phyloP scores from a whole-genome alignment of 2,797 vertebrate species.

The Lophura swinhoii region DNA sequence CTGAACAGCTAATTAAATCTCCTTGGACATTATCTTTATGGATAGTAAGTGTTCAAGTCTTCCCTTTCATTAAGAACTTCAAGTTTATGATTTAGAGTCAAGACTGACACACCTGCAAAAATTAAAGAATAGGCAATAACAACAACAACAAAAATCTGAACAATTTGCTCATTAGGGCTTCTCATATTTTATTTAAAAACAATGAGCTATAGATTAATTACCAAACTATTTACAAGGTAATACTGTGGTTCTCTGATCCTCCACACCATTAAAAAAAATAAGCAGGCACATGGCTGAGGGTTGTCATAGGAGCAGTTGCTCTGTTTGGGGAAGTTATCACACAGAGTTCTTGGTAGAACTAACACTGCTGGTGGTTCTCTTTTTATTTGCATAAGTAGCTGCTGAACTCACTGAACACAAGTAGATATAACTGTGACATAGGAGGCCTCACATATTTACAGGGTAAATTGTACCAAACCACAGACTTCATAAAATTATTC shows the following conservation, averaged over 20 bases:
- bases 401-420: not conserved
- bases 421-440: not conserved
- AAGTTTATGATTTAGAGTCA: not conserved
- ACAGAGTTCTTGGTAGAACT: not conserved
- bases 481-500: not conserved
- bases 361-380: not conserved
- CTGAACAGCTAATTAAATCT: not conserved
- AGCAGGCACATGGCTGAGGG: not conserved
- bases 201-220: not conserved
- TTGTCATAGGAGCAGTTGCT: not conserved
- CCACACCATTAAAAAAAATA: not conserved
- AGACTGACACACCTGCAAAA: slow-evolving; percentile 1
- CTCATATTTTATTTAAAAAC: slow-evolving; percentile 58
- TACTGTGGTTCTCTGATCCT: not conserved
- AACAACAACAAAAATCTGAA: not conserved
- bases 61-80: not conserved
- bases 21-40: not conserved
- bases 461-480: not conserved
- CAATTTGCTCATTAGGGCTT: not conserved
- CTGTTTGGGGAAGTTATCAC: not conserved
- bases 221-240: not conserved
- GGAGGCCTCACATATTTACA: not conserved
- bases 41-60: not conserved
- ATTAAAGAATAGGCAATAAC: not conserved
- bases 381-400: not conserved